phyloP scores from a whole-genome alignment of 2,113 vertebrate genomes.

The Rhagologus leucostigma region DNA sequence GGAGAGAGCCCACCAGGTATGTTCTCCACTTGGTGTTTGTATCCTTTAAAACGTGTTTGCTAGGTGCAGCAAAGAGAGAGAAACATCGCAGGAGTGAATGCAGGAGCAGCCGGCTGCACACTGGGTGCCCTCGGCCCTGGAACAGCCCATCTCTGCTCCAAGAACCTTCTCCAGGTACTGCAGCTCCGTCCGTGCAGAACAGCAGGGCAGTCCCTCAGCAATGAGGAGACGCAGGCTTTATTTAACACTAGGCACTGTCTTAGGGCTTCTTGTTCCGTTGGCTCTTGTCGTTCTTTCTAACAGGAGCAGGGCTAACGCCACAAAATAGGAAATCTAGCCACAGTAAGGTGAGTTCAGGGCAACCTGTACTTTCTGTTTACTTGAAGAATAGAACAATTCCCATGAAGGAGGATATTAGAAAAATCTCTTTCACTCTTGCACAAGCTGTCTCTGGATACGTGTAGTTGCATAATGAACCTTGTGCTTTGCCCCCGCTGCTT shows the following conservation, averaged over 20 bases:
- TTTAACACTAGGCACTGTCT: neutral
- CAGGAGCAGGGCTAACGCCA: neutral
- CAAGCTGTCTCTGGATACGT: neutral
- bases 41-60: neutral
- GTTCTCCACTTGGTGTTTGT: neutral
- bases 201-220: neutral
- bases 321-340: neutral
- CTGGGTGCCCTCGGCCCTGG: neutral
- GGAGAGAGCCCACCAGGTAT: neutral
- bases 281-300: neutral
- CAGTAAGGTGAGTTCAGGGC: neutral
- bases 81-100: neutral
- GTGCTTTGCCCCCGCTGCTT: neutral
- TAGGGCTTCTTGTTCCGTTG: neutral
- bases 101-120: neutral
- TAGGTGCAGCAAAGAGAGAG: neutral
- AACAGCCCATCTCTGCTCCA: neutral
- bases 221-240: neutral
- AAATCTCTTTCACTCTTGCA: neutral
- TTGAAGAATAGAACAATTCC: neutral
- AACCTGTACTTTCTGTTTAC: neutral
- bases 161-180: neutral
- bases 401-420: neutral
- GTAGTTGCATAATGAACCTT: neutral
- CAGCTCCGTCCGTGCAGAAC: neutral